These are phyloP conservation scores for Gadopsis marmoratus DNA, from an alignment of 2,797 vertebrate genomes.

Conservation along the genomic window DNA sequence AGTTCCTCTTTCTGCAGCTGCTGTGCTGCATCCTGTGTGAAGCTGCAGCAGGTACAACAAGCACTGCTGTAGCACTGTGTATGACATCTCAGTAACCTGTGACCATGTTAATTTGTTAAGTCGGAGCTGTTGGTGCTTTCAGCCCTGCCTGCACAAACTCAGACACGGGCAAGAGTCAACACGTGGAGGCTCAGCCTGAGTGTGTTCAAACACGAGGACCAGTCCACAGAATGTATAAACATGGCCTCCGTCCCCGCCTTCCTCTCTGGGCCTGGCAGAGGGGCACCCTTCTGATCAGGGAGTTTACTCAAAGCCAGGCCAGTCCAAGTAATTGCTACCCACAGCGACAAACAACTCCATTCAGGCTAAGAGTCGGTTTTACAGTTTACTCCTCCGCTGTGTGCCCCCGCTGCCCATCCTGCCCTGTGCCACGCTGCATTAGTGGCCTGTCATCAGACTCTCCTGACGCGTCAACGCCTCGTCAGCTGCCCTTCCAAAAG, in stretches of 20 bases:
- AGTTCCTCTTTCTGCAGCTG: conserved; percentile 70
- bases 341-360: conserved; percentile 79
- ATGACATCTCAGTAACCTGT: conserved; percentile 64
- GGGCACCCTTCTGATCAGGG: conserved; percentile 72
- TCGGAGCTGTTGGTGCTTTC: conserved; percentile 47
- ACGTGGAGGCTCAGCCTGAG: conserved; percentile 70
- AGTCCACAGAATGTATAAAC: conserved; percentile 69
- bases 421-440: conserved; percentile 64
- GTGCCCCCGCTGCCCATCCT: conserved; percentile 60
- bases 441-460: conserved; percentile 63
- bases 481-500: conserved; percentile 48
- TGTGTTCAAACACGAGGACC: conserved; percentile 70
- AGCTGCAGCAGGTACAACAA: conserved; percentile 48
- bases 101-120: conserved; percentile 47
- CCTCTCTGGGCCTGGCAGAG: conserved; percentile 40
- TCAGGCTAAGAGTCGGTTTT: conserved; percentile 73
- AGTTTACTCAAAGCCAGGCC: conserved; percentile 71
- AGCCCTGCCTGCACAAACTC: conserved; percentile 70
- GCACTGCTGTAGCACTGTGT: conserved; percentile 10
- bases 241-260: conserved; percentile 26
- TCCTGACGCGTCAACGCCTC: conserved; percentile 55
- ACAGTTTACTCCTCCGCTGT: conserved; percentile 60
- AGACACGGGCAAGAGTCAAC: conserved; percentile 66
- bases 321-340: conserved; percentile 72
- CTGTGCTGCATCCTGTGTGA: conserved; percentile 56